Evolutionary conservation across 2,888 invertebrate species (phyloP).

Genomic region (Chorisops tibialis): DNA sequence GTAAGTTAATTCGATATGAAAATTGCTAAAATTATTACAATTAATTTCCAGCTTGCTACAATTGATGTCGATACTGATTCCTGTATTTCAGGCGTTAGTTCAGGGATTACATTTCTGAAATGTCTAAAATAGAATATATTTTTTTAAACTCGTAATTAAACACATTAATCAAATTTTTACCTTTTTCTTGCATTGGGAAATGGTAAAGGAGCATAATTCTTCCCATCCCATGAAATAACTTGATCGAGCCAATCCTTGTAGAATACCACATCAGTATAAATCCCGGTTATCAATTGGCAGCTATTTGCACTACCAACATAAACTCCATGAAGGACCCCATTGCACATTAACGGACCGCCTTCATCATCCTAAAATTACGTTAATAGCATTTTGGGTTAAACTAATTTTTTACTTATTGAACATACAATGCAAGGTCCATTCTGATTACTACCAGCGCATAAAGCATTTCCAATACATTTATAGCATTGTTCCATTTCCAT

Average conservation of each 20-base stretch:
- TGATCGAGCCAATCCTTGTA: conserved; percentile 13
- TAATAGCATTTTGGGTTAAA: no score
- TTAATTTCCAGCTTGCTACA: no score
- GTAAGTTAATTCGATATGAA: no score
- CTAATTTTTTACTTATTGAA: no score
- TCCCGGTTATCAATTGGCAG: conserved; percentile 3
- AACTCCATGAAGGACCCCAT: conserved; percentile 8
- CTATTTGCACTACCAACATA: conserved; percentile 10
- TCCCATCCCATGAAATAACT: neutral
- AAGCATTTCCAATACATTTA: conserved; percentile 8
- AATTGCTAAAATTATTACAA: no score
- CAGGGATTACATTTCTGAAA: no score
- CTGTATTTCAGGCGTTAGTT: no score
- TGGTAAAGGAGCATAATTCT: neutral
- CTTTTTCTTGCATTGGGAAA: conserved; percentile 6
- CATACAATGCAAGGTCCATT: conserved; percentile 4
- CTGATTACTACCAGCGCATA: conserved; percentile 2
- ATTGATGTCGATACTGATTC: no score
- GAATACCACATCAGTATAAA: conserved; percentile 12
- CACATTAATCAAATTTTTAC: neutral
- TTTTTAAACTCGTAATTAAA: no score
- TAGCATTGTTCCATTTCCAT: conserved; percentile 17
- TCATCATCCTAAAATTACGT: conserved; percentile 3
- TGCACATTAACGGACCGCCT: conserved; percentile 13
- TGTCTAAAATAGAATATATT: no score